A percentile compares a stretch with the other conserved stretches of the same genome.
phyloP scores from a whole-genome alignment of 1,140 invertebrate species.

The Hycleus cichorii region DNA sequence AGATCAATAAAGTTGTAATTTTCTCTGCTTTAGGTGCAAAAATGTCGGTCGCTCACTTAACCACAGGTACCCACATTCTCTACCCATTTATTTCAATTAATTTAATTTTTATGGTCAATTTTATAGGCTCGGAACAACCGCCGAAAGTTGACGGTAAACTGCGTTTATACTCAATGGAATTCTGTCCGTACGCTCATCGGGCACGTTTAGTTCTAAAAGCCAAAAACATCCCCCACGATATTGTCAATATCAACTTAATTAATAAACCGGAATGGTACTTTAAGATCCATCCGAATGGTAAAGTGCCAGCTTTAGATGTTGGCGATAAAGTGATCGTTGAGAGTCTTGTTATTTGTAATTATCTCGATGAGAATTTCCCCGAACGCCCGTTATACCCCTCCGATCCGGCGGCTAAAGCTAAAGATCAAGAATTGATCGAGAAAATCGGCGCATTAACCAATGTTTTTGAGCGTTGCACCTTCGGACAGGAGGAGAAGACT shows the following conservation, averaged over 20 bases:
- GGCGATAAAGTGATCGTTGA: constrained; percentile 65
- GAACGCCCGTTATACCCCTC: constrained; percentile 59
- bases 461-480: constrained; percentile 26
- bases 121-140: constrained; percentile 55
- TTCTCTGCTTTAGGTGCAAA: no score
- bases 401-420: constrained; percentile 65
- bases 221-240: constrained; percentile 78
- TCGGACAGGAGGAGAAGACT: constrained; percentile 23
- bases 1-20: no score
- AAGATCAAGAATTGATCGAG: constrained; percentile 71
- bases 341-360: constrained; percentile 75
- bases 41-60: no score
- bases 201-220: constrained; percentile 71
- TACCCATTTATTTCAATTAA: no score
- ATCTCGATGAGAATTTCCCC: constrained; percentile 74
- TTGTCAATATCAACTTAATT: constrained; percentile 72
- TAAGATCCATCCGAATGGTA: constrained; percentile 53
- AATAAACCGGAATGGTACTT: constrained; percentile 80
- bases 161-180: constrained; percentile 81
- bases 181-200: constrained; percentile 84
- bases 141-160: constrained; percentile 57
- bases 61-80: no score
- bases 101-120: not conserved
- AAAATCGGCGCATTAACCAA: constrained; percentile 45
- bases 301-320: constrained; percentile 71